A percentile compares a stretch with the other conserved stretches of the same genome.
Evolutionary conservation across 2,113 vertebrate genomes (phyloP).

Genomic region (Noturus placidus): DNA sequence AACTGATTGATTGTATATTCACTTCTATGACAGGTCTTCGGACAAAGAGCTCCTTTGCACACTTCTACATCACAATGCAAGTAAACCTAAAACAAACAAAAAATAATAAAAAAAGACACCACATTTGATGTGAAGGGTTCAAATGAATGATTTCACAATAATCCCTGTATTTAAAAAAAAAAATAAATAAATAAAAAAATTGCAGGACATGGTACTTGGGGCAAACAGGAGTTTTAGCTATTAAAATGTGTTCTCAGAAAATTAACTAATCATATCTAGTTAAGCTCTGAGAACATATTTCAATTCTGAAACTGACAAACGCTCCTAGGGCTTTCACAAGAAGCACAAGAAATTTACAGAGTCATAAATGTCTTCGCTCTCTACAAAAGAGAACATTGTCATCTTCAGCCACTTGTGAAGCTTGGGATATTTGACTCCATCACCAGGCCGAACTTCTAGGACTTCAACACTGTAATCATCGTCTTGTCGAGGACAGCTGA

Average conservation of each 20-base stretch:
- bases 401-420: constrained; percentile 69
- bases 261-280: neutral
- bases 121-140: neutral
- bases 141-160: neutral
- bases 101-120: neutral
- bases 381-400: constrained; percentile 68
- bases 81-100: constrained; percentile 53
- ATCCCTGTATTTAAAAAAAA: neutral
- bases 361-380: constrained; percentile 39
- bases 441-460: constrained; percentile 41
- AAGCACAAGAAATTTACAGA: constrained; percentile 35
- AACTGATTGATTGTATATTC: neutral
- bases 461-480: constrained; percentile 67
- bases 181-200: neutral
- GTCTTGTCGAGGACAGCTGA: constrained; percentile 69
- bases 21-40: constrained; percentile 51
- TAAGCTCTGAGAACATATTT: neutral
- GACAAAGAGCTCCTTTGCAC: constrained; percentile 57
- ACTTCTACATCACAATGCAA: constrained; percentile 60
- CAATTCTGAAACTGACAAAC: neutral
- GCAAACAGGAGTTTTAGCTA: neutral
- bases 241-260: neutral
- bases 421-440: constrained; percentile 57
- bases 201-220: neutral
- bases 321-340: neutral